A percentile compares a stretch with the other conserved stretches of the same genome.
phyloP scores from a whole-genome alignment of 2,797 vertebrate genomes.

The Clamator glandarius region DNA sequence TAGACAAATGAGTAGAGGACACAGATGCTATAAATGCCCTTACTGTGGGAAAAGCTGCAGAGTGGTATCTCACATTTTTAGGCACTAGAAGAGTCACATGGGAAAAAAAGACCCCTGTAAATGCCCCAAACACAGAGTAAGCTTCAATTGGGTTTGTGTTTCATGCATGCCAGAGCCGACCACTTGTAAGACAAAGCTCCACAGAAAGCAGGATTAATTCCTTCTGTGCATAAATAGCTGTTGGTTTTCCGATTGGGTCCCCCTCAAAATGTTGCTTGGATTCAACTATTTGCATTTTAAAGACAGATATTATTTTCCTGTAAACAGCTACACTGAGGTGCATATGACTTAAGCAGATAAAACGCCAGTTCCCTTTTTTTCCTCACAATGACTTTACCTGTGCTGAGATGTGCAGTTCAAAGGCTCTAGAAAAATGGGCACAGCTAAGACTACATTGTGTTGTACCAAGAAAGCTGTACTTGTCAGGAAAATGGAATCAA shows the following conservation, averaged over 20 bases:
- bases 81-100: not conserved
- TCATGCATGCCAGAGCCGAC: not conserved
- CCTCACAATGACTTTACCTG: not conserved
- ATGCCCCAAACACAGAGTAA: not conserved
- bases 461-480: not conserved
- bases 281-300: not conserved
- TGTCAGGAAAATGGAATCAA: not conserved
- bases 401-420: not conserved
- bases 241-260: not conserved
- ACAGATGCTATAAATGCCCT: constrained; percentile 45
- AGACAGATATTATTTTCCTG: not conserved
- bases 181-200: not conserved
- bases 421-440: not conserved
- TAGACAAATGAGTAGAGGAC: constrained; percentile 20
- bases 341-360: not conserved
- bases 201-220: constrained; percentile 19
- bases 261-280: not conserved
- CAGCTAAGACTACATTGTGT: not conserved
- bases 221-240: not conserved
- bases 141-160: constrained; percentile 10
- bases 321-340: not conserved
- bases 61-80: constrained; percentile 35
- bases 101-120: constrained; percentile 11
- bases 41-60: constrained; percentile 49
- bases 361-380: not conserved